Percentiles rank a stretch among this genome's conserved stretches.
Evolutionary conservation across 64 coral and sea anemone genomes (phyloP).

Genomic region (Platygyra sinensis): DNA sequence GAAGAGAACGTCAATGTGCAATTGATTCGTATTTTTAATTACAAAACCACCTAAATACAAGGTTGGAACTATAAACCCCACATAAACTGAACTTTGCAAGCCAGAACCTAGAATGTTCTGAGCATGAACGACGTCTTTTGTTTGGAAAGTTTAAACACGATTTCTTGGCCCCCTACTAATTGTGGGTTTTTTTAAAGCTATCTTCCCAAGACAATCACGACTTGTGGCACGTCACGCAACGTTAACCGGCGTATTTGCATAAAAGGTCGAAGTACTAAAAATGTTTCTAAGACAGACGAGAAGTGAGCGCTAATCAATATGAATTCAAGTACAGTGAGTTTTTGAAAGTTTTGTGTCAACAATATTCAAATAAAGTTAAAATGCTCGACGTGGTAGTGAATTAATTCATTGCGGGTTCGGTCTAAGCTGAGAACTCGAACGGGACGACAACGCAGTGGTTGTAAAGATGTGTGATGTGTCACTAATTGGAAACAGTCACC

Average conservation of each 20-base stretch:
- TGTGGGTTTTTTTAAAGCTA: not conserved
- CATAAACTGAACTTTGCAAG: too few species aligned
- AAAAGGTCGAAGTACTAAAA: not conserved
- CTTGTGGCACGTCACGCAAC: constrained; percentile 16
- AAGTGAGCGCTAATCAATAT: not conserved
- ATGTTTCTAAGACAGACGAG: not conserved
- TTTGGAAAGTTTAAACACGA: constrained; percentile 1
- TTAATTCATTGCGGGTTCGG: not conserved
- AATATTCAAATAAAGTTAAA: not conserved
- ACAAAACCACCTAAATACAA: not conserved
- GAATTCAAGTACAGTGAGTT: not conserved
- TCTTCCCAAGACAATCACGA: not conserved
- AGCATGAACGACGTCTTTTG: not conserved
- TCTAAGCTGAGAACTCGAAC: not conserved
- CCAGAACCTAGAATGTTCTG: not conserved
- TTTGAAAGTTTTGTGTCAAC: not conserved
- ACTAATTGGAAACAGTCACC: not conserved
- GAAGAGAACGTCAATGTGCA: not conserved
- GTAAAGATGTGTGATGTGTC: not conserved
- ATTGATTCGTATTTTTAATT: not conserved
- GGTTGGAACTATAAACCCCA: not conserved
- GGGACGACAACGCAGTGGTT: not conserved
- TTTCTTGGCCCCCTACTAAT: not conserved
- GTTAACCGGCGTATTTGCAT: not conserved
- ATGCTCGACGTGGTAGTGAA: not conserved